phyloP scores from a whole-genome alignment of 2,113 vertebrate genomes.

The Eulacestoma nigropectus region DNA sequence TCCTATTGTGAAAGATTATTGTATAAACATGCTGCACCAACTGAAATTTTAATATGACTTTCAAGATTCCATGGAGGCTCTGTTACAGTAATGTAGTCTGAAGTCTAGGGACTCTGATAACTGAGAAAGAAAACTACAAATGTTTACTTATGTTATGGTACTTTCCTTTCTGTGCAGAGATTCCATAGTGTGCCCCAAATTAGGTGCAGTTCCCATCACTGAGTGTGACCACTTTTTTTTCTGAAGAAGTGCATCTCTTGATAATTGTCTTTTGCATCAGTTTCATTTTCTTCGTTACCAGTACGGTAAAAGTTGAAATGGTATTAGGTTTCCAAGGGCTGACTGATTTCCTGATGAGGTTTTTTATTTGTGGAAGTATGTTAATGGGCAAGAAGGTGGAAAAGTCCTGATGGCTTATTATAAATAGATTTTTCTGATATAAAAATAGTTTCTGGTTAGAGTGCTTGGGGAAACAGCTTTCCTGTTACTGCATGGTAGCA shows the following conservation, averaged over 20 bases:
- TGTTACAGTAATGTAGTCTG: neutral
- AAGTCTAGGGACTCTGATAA: neutral
- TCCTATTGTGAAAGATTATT: neutral
- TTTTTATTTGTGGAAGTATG: neutral
- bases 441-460: neutral
- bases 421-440: neutral
- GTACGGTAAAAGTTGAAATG: neutral
- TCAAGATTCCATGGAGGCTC: neutral
- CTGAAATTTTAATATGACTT: constrained; percentile 1
- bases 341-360: neutral
- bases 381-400: neutral
- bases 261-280: neutral
- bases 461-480: neutral
- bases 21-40: neutral
- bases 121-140: neutral
- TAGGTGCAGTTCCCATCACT: neutral
- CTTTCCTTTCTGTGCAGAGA: neutral
- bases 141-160: neutral
- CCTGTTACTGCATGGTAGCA: neutral
- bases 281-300: neutral
- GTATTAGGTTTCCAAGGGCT: neutral
- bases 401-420: neutral
- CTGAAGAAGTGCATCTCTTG: neutral
- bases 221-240: neutral
- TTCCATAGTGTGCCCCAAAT: neutral